Base-by-base conservation (phyloP, 2,113 vertebrate species). In the Burhinus oedicnemus region DNA sequence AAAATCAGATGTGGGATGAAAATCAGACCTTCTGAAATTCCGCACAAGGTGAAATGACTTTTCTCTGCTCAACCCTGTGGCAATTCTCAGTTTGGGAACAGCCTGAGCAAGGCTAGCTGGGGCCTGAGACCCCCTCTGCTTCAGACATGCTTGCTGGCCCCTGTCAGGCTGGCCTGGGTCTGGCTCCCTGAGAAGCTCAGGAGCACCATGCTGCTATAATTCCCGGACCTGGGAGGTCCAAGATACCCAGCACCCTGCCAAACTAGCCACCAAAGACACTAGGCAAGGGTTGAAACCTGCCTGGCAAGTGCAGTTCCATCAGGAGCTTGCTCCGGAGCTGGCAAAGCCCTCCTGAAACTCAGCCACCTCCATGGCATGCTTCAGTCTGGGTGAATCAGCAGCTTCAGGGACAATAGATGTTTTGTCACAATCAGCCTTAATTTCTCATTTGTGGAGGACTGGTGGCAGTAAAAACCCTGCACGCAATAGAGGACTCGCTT, bases 401-500 rank as follows among this genome's bases (percentile, higher is more conserved):
- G 38, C 27, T 30, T 55, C 27, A 38, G 15, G 5, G 38, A 15
- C 30, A 54, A 25, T 4, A 54, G n/a, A 75, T 9, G 7, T 71
- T 76, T 81, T 76, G 38, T 70, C 22, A 34, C 26, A 10, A 77
- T 32, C 34, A 61, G 30, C 11, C 34, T 82, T 54, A 20, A 55
- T 54, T 82, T 86, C 21, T 61, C 30, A 20, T 52, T 52, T 34
- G 22, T 19, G 13, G 45, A 52, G 34, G 47, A 42, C 34, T 32
- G 5, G 34, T 54, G 23, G 32, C 26, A 69, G 42, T 30, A 58
- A 65, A 76, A 75, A 4, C 3, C 11, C 15, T 38, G 26, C 25
- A 25, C 0, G 3, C 1, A 2, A 21, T 5, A 75, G 11, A 32
- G 29, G 17, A 51, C 18, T 57, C 58, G 20, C 9, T 75, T 69